Conservation (phyloP, 2,888 invertebrate species). For the Agelastica alni region DNA sequence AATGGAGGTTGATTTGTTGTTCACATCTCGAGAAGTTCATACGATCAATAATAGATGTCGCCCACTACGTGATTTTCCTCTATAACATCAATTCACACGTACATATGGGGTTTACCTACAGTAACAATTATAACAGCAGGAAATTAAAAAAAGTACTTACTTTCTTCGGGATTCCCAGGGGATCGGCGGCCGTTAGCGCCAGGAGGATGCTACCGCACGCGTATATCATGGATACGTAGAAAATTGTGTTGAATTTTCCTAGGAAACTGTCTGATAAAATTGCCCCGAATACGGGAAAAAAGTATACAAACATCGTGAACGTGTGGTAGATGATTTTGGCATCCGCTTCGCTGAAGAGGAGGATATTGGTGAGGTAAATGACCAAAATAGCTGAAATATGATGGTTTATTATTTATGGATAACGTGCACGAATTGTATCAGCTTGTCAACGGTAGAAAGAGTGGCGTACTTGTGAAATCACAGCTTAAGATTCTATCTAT, state of each 20-base stretch:
- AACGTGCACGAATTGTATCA: no score
- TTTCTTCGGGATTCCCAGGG: slow-evolving; percentile 62
- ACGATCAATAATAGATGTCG: no score
- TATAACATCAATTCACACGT: no score
- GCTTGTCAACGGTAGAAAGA: no score
- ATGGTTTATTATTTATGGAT: no score
- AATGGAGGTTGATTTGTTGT: no score
- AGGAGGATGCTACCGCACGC: slow-evolving; percentile 81
- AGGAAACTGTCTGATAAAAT: slow-evolving; percentile 91
- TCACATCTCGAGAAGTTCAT: no score
- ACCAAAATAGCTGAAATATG: slow-evolving; percentile 84
- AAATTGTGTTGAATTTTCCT: slow-evolving; percentile 89
- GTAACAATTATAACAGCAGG: no score
- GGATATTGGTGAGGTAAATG: slow-evolving; percentile 80
- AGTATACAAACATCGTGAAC: slow-evolving; percentile 88
- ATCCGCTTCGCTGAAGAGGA: slow-evolving; percentile 71
- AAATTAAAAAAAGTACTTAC: slow-evolving; percentile 8
- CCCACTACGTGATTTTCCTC: no score
- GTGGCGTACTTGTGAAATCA: no score
- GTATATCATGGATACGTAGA: slow-evolving; percentile 87
- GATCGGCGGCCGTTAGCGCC: slow-evolving; percentile 69
- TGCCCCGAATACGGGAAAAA: slow-evolving; percentile 88
- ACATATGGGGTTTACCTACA: no score
- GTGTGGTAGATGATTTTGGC: slow-evolving; percentile 88
- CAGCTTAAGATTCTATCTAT: no score